These are phyloP conservation scores for Gouania willdenowi DNA, from an alignment of 2,797 vertebrate species.

Conservation along the genomic window DNA sequence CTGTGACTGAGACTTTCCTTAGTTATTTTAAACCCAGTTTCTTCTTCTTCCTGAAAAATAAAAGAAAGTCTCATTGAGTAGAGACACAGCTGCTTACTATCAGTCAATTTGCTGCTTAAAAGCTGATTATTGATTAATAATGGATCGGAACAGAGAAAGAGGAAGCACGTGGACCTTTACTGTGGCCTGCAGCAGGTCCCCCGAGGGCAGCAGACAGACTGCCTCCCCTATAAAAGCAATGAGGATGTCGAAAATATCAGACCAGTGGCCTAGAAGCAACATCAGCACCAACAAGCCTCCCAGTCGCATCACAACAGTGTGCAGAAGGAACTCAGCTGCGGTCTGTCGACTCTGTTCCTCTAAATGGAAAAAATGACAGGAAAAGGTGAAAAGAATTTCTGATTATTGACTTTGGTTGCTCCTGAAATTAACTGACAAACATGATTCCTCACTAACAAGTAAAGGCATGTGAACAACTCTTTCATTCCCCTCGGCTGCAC, in stretches of 20 bases:
- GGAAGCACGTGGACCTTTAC: conserved; percentile 56
- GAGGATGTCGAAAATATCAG: conserved; percentile 77
- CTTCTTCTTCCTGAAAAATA: conserved; percentile 47
- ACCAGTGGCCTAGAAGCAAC: conserved; percentile 81
- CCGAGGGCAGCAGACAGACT: conserved; percentile 70
- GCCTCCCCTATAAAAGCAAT: conserved; percentile 79
- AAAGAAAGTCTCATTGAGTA: background rate
- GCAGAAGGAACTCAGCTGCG: conserved; percentile 44
- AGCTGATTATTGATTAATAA: too few relatives aligned
- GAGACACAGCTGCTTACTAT: too few relatives aligned
- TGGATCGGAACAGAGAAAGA: background rate
- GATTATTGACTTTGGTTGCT: background rate
- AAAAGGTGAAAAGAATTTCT: background rate
- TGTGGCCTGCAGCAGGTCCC: conserved; percentile 64
- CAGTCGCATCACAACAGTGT: conserved; percentile 77
- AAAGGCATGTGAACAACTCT: too few relatives aligned
- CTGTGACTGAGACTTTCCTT: conserved; percentile 5
- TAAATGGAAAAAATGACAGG: conserved; percentile 41
- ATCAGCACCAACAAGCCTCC: conserved; percentile 82
- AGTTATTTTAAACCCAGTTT: conserved; percentile 11
- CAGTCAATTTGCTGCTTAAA: too few relatives aligned
- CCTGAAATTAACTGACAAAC: background rate
- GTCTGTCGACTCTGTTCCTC: conserved; percentile 73
- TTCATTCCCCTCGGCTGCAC: too few relatives aligned
- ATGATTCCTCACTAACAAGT: background rate